These are phyloP conservation scores for Spizaetus ornatus DNA, from an alignment of 2,113 vertebrate genomes.

Conservation along the genomic window DNA sequence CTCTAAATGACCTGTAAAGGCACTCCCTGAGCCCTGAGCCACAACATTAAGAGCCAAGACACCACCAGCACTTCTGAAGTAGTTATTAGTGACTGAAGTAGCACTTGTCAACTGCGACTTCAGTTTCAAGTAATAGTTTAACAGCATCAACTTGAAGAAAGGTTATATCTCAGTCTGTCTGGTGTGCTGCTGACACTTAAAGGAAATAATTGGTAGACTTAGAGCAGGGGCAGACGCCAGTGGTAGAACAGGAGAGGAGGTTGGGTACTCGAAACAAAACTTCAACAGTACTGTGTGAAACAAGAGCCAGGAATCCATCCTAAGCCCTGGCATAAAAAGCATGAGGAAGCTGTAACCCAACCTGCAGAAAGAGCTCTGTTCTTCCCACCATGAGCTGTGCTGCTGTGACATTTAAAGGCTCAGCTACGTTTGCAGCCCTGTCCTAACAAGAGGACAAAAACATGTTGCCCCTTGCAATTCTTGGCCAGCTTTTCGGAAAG, in stretches of 20 bases:
- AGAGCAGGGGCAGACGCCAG: slow-evolving; percentile 39
- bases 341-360: background rate
- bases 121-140: slow-evolving; percentile 77
- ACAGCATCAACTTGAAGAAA: slow-evolving; percentile 69
- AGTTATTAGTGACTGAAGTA: slow-evolving; percentile 78
- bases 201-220: slow-evolving; percentile 76
- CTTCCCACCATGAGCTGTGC: background rate
- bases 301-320: background rate
- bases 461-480: background rate
- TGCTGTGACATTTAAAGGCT: background rate
- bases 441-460: background rate
- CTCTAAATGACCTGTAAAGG: slow-evolving; percentile 77
- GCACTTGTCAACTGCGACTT: slow-evolving; percentile 70
- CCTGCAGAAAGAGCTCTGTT: background rate
- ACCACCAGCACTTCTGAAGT: slow-evolving; percentile 66
- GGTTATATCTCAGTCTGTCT: slow-evolving; percentile 67
- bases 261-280: background rate
- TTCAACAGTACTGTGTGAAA: background rate
- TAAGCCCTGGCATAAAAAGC: background rate
- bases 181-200: slow-evolving; percentile 69
- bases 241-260: slow-evolving; percentile 2
- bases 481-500: background rate
- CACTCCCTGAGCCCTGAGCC: slow-evolving; percentile 66
- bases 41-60: slow-evolving; percentile 63
- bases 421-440: background rate